Base-by-base conservation (phyloP, 2,113 vertebrate species). In the Pterophyllum scalare region DNA sequence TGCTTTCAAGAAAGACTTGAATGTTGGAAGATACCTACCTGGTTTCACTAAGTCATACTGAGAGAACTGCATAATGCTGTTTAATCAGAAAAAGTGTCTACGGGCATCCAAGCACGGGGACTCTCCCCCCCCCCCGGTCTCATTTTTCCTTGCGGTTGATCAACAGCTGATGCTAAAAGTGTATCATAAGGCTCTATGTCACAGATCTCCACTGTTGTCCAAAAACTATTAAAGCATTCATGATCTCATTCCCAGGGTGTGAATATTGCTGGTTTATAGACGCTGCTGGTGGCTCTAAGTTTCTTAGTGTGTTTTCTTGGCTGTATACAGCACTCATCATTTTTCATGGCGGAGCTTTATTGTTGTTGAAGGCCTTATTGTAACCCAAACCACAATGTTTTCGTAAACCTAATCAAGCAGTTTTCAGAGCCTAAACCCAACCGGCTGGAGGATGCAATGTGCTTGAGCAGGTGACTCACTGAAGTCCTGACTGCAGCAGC, bases 111-210 rank as follows among this genome's bases (percentile, higher is more conserved):
- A 33, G 52, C 67, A 2, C 1, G 1, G 67, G 46, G 46, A 54
- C 13, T 31, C 24, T 54, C 24, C 0, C 4, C 10, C 0, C 9
- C 8, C 9, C 24, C 6, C 2, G 3, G 11, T 62, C 11, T 38
- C 2, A 3, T 38, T 38, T 64, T 22, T 64, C 3, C 65, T n/a
- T 54, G 31, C 11, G 6, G 46, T 72, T 72, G 26, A 54, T 52
- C 20, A 70, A 52, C 65, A 52, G 24, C 17, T 70, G 65, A 70
- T 52, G 0, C 43, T 1, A 28, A 49, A 0, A 28, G 22, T 46
- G 22, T 46, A 67, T 19, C 22, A 49, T 70, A 11, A 2, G 3
- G 12, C 38, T 33, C 46, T 28, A 20, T 19, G 13, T 26, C 26
- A 54, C 43, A 70, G 65, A 31, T 31, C 24, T 70, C 43, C 43